These are phyloP conservation scores for Ceratothoa steindachneri DNA, from an alignment of 2,888 invertebrate species.

Conservation along the genomic window DNA sequence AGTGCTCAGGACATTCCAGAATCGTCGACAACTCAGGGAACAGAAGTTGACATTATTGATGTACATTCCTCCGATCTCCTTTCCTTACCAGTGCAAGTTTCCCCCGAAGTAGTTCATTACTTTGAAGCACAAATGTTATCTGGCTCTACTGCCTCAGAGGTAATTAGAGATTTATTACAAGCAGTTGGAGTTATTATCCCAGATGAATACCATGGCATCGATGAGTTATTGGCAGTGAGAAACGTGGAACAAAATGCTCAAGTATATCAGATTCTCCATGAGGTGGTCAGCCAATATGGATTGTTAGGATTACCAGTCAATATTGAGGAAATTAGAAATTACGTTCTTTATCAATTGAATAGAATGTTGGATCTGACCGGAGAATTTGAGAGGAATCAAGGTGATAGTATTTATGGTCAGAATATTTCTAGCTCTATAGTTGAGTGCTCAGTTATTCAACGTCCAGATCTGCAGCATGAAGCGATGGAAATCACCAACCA, in stretches of 20 bases:
- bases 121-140: conserved; percentile 6
- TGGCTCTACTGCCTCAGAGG: neutral
- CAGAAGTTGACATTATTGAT: conserved; percentile 44
- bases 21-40: conserved; percentile 19
- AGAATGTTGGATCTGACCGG: conserved; percentile 26
- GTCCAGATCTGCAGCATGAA: conserved; percentile 29
- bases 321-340: conserved; percentile 25
- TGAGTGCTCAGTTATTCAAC: conserved; percentile 33
- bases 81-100: neutral
- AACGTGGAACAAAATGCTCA: neutral
- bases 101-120: neutral
- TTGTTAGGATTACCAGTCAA: conserved; percentile 29
- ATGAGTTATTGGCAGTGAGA: neutral
- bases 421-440: conserved; percentile 26
- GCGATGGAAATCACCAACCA: no score
- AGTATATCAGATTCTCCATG: conserved; percentile 24
- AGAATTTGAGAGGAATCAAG: conserved; percentile 34
- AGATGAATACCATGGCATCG: neutral
- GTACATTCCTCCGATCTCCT: conserved; percentile 33
- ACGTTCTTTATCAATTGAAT: conserved; percentile 23
- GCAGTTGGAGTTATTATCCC: neutral
- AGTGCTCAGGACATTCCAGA: conserved; percentile 23
- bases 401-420: conserved; percentile 21
- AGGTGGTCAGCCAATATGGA: conserved; percentile 28
- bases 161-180: neutral